Percentiles rank a stretch among this genome's conserved stretches.
Evolutionary conservation across 2,113 vertebrate species (phyloP).

Genomic region (Pogonocichla stellata): DNA sequence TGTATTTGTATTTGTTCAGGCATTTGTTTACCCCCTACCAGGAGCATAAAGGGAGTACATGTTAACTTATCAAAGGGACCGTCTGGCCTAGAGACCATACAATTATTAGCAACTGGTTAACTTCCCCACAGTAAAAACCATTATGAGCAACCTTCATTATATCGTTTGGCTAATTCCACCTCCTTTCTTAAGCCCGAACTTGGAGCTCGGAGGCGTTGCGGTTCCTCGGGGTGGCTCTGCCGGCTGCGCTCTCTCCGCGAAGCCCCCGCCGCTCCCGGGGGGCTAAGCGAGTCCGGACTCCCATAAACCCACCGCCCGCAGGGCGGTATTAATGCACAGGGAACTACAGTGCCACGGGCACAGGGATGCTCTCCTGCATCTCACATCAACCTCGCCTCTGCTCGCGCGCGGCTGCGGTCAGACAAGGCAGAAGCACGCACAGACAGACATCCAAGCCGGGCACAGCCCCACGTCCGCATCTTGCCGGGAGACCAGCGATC

Average conservation of each 20-base stretch:
- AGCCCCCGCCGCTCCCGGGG: background rate
- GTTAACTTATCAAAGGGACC: constrained; percentile 78
- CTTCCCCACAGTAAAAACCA: constrained; percentile 72
- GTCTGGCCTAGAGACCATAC: constrained; percentile 71
- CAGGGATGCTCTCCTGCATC: background rate
- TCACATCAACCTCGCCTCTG: rapidly evolving
- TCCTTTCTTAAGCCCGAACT: background rate
- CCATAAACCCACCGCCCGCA: background rate
- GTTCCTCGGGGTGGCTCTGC: background rate
- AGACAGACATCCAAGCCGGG: background rate
- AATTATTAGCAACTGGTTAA: constrained; percentile 79
- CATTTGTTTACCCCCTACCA: constrained; percentile 76
- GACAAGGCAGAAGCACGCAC: background rate
- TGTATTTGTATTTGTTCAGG: constrained; percentile 72
- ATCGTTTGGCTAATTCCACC: constrained; percentile 47
- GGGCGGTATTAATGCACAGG: no score
- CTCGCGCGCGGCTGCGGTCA: background rate
- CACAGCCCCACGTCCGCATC: background rate
- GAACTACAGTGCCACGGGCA: no score
- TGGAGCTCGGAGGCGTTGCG: background rate
- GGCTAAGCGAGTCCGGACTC: background rate
- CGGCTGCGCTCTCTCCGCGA: background rate
- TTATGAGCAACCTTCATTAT: constrained; percentile 57
- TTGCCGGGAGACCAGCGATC: background rate
- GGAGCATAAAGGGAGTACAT: constrained; percentile 72